Conservation (phyloP, 2,888 invertebrate genomes). For the Oithona nana region DNA sequence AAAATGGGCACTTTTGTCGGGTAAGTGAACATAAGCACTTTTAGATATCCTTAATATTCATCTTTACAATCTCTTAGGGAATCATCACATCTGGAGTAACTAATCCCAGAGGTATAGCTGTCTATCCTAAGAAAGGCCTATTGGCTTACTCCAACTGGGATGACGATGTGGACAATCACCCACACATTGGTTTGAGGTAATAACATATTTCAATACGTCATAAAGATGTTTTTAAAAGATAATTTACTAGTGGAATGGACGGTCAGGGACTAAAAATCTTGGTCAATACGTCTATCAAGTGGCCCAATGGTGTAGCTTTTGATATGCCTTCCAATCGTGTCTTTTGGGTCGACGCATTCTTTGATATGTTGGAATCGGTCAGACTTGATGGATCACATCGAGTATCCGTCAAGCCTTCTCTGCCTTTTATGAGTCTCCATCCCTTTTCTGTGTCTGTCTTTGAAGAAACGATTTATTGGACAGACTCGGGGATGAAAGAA, state of each 20-base stretch:
- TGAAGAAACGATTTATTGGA: slow-evolving; percentile 35
- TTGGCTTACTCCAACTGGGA: slow-evolving; percentile 38
- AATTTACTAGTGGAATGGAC: slow-evolving; percentile 34
- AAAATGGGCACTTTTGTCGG: slow-evolving; percentile 23
- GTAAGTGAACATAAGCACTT: no score
- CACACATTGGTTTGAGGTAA: slow-evolving; percentile 31
- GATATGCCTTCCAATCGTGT: slow-evolving; percentile 31
- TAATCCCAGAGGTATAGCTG: slow-evolving; percentile 31
- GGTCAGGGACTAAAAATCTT: slow-evolving; percentile 27
- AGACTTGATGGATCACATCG: slow-evolving; percentile 21
- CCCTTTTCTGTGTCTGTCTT: slow-evolving; percentile 35
- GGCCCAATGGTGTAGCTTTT: slow-evolving; percentile 36
- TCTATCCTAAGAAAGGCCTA: slow-evolving; percentile 26
- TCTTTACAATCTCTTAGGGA: no score
- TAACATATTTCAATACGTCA: no score
- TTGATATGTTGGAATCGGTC: slow-evolving; percentile 22
- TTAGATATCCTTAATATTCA: no score
- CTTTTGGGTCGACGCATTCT: slow-evolving; percentile 34
- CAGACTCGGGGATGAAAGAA: slow-evolving; percentile 32
- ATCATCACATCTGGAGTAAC: slow-evolving; percentile 26
- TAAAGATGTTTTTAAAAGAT: no score
- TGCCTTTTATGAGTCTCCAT: slow-evolving; percentile 26
- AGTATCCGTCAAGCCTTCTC: slow-evolving; percentile 1
- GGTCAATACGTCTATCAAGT: slow-evolving; percentile 27
- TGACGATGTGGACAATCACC: slow-evolving; percentile 20